Conservation (phyloP, 1,140 invertebrate genomes). For the Andrena cerasifolii region DNA sequence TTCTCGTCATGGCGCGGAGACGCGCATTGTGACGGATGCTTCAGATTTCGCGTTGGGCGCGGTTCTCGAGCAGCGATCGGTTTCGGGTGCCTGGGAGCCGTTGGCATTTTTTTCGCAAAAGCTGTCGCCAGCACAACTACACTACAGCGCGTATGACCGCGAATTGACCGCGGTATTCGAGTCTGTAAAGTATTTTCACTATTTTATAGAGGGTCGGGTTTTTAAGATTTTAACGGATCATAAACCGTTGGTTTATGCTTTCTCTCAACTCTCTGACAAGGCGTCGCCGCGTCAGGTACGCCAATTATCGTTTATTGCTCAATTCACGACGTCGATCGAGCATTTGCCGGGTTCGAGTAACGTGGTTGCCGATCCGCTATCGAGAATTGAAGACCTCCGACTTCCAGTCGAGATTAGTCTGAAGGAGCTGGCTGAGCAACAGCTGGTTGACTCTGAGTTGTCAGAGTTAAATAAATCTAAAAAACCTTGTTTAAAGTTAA, state of each 20-base stretch:
- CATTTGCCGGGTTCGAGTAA: not conserved
- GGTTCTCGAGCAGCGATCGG: not conserved
- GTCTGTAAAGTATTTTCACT: conserved; percentile 68
- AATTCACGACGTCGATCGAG: conserved; percentile 2
- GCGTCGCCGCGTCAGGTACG: not conserved
- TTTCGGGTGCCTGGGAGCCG: not conserved
- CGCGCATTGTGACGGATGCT: not conserved
- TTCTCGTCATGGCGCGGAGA: no score
- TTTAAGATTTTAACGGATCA: conserved; percentile 52
- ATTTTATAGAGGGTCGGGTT: conserved; percentile 66
- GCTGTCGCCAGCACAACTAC: conserved; percentile 44
- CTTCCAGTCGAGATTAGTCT: not conserved
- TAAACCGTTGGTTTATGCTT: conserved; percentile 18
- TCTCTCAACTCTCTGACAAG: conserved; percentile 7
- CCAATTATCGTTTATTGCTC: conserved; percentile 6
- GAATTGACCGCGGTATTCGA: conserved; percentile 72
- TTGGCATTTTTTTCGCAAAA: conserved; percentile 67
- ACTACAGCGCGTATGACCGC: conserved; percentile 71
- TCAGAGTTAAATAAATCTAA: not conserved
- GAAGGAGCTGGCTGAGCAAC: not conserved
- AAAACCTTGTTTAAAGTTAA: not conserved
- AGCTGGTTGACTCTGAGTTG: not conserved
- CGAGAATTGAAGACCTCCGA: not conserved
- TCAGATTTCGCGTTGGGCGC: conserved; percentile 17
- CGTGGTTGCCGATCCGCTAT: conserved; percentile 14